Base-by-base conservation (phyloP, 1,140 invertebrate species). In the Telenomus remus region DNA sequence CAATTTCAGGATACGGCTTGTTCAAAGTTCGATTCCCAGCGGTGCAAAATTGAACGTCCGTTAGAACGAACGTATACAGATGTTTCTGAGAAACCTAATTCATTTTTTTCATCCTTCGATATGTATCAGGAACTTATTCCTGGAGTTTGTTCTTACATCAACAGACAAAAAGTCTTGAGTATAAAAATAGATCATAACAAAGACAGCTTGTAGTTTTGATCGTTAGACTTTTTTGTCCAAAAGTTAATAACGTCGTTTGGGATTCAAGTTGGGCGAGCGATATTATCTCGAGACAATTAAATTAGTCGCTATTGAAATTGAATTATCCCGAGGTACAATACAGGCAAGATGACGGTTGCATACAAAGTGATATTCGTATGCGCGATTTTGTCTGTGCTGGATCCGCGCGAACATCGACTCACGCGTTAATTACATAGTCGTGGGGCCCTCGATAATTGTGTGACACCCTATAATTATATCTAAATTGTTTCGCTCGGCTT, bases 301-400 rank as follows among this genome's bases (percentile, higher is more conserved):
- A 85, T 85, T 81, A 83, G 56, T 57, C 55, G 51, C 47, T 80
- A 86, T 84, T 78, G 84, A 81, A 83, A 84, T 81, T 78, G 74
- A 85, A 84, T 85, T 83, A 85, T 85, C 84, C 76, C 51, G 49
- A 79, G 69, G 55, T 57, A 68, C 61, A 70, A 77, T 81, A 64
- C 54, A 79, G 73, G 7, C 13, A 69, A 65, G 53, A 60, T 66
- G 54, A 47, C 69, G 69, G 43, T 37, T 50, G 82, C 80, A 84
- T 84, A 81, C 79, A 82, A 84, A 83, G 73, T 75, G 63, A 75
- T 34, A 61, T 19, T 49, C 12, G 35, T 49, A 46, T 65, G 39
- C 13, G 63, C 56, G 63, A 63, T 66, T 74, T 73, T 65, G 43
- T 34, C 35, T 39, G 19, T 39, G 19, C 15, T 54, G 47, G 55